Evolutionary conservation across 1,140 invertebrate genomes (phyloP).

Genomic region (Carposina sasakii): DNA sequence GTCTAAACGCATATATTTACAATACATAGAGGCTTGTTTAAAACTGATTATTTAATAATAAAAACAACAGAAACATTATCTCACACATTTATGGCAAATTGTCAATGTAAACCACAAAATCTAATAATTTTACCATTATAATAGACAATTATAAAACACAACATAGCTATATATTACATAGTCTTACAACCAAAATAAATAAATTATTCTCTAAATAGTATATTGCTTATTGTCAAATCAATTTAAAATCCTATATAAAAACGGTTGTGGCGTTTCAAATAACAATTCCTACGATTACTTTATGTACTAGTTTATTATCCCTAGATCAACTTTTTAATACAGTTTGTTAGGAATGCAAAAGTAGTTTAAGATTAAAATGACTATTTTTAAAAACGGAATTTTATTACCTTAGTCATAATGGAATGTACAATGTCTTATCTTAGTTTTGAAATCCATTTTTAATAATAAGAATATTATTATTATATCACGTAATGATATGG

Average conservation of each 20-base stretch:
- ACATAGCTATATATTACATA: conserved; percentile 67
- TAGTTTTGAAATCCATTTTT: conserved; percentile 18
- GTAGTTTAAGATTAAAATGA: too few species aligned
- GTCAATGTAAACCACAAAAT: conserved; percentile 50
- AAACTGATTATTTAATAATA: conserved; percentile 45
- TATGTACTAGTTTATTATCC: conserved; percentile 52
- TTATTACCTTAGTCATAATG: conserved; percentile 5
- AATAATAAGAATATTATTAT: too few species aligned
- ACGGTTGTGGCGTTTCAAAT: conserved; percentile 12
- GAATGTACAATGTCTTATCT: conserved; percentile 28
- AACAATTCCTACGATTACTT: conserved; percentile 43
- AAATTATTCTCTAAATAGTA: conserved; percentile 62
- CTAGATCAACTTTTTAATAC: conserved; percentile 30
- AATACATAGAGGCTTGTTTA: conserved; percentile 35
- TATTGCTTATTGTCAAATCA: conserved; percentile 68
- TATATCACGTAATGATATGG: conserved; percentile 48
- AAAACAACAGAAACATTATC: conserved; percentile 58
- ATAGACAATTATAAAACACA: conserved; percentile 69
- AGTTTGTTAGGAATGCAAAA: conserved; percentile 34
- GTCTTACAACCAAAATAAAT: conserved; percentile 70
- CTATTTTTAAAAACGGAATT: too few species aligned
- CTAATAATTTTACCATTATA: conserved; percentile 47
- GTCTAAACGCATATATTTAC: conserved; percentile 53
- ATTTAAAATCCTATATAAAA: conserved; percentile 39
- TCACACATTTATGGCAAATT: conserved; percentile 66